Evolutionary conservation across 2,113 vertebrate species (phyloP), one percentile per base, ranked within the genome.

Genomic region (Orcinus orca): DNA sequence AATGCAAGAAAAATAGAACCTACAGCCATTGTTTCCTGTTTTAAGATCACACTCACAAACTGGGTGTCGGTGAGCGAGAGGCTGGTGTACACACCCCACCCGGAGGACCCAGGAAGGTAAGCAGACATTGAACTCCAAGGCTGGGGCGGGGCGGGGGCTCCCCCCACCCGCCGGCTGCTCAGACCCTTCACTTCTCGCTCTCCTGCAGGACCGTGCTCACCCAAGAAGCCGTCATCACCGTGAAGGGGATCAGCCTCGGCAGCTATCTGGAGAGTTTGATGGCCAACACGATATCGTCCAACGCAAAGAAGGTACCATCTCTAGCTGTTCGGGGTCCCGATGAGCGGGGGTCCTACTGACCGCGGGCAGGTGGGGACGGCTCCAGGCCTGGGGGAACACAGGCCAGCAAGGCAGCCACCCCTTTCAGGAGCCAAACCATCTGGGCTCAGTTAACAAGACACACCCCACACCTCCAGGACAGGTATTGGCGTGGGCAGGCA

Each of bases 141-240:
- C 23, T 4, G n/a, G 77, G 73, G 44, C 0, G 29, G 58, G 29
- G 23, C 0, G 10, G 84, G 15, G 29, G 8, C 23, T 11, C 74
- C 36, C 0, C 74, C 55, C 2, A 4, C 53, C 70, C 13, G 29
- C 3, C 3, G 74, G 63, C 21, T 53, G 50, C 4, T 81, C 26
- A 87, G 77, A 70, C 82, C 71, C 91, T 62, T 62, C 86, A n/a
- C 93, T 14, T n/a, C 77, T 94, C 63, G 14, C 55, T 97, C 41
- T 79, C 33, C 95, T 81, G 20, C 74, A 99, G 99, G 86, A 99
- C 99, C 5, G 97, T 99, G 77, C 98, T 99, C 96, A 99, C 99
- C 20, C 99, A 99, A 95, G 99, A 99, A 98, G 99, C 99, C 97
- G 99, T 99, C 98, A 99, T 99, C 97, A 99, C 99, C 0, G 99